Base-by-base conservation (phyloP, 2,888 invertebrate species). In the Piscicola geometra region DNA sequence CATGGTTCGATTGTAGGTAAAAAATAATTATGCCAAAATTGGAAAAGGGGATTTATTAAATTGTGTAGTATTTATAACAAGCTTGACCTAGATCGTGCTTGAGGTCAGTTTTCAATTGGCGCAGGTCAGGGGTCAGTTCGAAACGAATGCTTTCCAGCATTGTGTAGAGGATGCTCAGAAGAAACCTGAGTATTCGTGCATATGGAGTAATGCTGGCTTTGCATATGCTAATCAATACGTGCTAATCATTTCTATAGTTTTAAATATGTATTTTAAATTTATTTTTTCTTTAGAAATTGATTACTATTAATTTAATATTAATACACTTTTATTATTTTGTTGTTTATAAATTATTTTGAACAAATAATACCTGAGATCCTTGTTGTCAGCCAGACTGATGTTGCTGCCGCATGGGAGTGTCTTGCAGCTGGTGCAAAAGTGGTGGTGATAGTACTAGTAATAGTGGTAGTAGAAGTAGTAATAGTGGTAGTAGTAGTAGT, bases 91-190 rank as follows among this genome's bases (percentile, higher is more conserved):
- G 86, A 81, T 90, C 90, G 76, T 86, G 84, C 76, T 87, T 86
- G 85, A 91, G 90, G 35, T 88, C 85, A 75, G 89, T 88, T 78
- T 81, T 82, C 80, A 82, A 82, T 78, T 83, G 81, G 15, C 82
- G 83, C n/a, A 81, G 79, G 28, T 84, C 83, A 33, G 80, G 77
- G 12, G 81, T 81, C 64, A 79, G 78, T 5, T 81, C 80, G 52
- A 78, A 75, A 69, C 84, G 80, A 88, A 97, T 91, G 9, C 94
- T 92, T 88, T 99, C 99, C 35, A 96, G 92, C 82, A 99, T 93
- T 75, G 93, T 92, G 85, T 97, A 99, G 75, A 99, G 87, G 78
- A 96, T 92, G 78, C 93, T 94, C 56, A 99, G 87, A 80, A 98
- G 93, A 2, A 95, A 91, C 81, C 86, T 85, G 79, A 18, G n/a